Evolutionary conservation across 2,113 vertebrate genomes (phyloP), one percentile per base, ranked within the genome.

Genomic region (Elanus axillaris): DNA sequence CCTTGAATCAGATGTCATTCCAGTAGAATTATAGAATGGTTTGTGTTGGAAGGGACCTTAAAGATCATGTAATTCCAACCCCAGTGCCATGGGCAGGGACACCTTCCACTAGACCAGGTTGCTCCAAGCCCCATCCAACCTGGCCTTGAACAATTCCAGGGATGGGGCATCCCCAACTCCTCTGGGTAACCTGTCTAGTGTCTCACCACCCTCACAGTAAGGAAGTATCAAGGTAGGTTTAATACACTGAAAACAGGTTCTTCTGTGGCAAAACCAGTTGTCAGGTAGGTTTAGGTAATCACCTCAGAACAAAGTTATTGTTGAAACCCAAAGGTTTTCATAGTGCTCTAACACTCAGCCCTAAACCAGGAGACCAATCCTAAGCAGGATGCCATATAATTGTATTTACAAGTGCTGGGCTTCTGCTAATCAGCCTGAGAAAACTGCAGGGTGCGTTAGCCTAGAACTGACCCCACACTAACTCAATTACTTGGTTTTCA

Each of bases 51-150:
- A 89, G 4, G 4, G 18, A 34, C 10, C 8, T 53, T 14, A 5
- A 67, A 58, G 31, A 48, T 34, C 36, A 59, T 9, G 3, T 7
- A 3, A 3, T 63, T 47, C 34, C 34, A 48, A 4, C 0, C 8
- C 4, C 1, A 2, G 0, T 31, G 13, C 11, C 45, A 40, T 31
- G 6, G 23, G 6, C 32, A 86, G 1, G 27, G 60, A 40, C 5
- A 29, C 5, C 1, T 40, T 0, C 16, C 9, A 31, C 23, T 5
- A 8, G 6, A 14, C 1, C 43, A 50, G 13, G 4, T 2, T 73
- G 1, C 18, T 73, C 59, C 34, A 53, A 81, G 3, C 2, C 8
- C 15, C 0, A 0, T 38, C 52, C 82, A 84, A 0, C 27, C 8
- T 43, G 53, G 4, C 2, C 11, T 48, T 40, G 45, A 11, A 23